Conservation (phyloP, 1,140 invertebrate genomes). For the Amyelois transitella region DNA sequence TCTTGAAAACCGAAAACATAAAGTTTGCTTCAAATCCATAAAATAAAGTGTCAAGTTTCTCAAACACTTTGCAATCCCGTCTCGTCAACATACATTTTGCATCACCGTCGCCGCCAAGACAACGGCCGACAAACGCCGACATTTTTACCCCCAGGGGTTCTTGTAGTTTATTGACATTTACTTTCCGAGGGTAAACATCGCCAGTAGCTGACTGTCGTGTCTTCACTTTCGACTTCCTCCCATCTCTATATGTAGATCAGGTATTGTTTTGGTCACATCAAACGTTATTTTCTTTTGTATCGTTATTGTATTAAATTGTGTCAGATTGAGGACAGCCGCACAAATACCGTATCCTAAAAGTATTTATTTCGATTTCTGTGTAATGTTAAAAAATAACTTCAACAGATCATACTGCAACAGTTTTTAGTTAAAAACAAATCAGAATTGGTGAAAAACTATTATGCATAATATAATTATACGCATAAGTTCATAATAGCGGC, state of each 20-base stretch:
- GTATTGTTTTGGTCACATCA: neutral
- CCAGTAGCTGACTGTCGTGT: slow-evolving; percentile 37
- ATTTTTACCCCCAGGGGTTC: slow-evolving; percentile 48
- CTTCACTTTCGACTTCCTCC: slow-evolving; percentile 20
- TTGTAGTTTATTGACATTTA: slow-evolving; percentile 71
- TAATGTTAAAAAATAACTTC: too few species aligned
- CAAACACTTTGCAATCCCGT: neutral
- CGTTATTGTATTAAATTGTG: too few species aligned
- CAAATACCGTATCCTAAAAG: neutral
- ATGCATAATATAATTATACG: too few species aligned
- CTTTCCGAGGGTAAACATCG: slow-evolving; percentile 61
- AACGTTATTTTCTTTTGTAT: neutral
- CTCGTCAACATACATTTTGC: slow-evolving; percentile 45
- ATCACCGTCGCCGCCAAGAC: slow-evolving; percentile 39
- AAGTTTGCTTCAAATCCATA: too few species aligned
- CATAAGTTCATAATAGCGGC: too few species aligned
- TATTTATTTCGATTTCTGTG: too few species aligned
- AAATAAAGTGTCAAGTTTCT: neutral
- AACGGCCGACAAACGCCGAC: slow-evolving; percentile 36
- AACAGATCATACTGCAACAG: too few species aligned
- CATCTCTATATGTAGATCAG: neutral
- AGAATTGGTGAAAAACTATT: too few species aligned
- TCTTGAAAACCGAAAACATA: too few species aligned
- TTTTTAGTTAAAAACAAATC: too few species aligned
- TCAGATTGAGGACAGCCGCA: too few species aligned